Percentiles rank a stretch among this genome's conserved stretches.
Conservation (phyloP, 2,888 invertebrate species). For the Lottia gigantea region DNA sequence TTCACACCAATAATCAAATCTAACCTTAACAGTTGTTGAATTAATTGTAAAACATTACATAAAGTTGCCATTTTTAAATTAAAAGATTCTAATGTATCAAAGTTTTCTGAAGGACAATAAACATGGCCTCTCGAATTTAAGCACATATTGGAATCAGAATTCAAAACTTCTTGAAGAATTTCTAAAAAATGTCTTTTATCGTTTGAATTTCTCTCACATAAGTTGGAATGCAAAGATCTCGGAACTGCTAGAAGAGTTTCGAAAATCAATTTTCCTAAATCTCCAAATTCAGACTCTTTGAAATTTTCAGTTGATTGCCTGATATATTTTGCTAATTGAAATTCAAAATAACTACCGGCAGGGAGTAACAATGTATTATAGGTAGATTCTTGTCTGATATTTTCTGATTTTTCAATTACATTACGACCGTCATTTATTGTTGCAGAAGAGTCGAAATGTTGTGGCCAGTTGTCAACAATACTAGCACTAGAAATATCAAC, state of each 20-base stretch:
- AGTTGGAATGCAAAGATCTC: constrained; percentile 27
- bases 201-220: background rate
- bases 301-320: constrained; percentile 19
- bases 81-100: constrained; percentile 40
- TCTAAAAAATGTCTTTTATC: constrained; percentile 17
- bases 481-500: too few relatives aligned
- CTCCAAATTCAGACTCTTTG: constrained; percentile 8
- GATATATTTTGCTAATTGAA: constrained; percentile 29
- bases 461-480: too few relatives aligned
- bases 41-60: constrained; percentile 35
- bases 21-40: constrained; percentile 40
- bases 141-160: constrained; percentile 12
- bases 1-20: constrained; percentile 46
- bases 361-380: constrained; percentile 12
- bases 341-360: constrained; percentile 43
- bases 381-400: too few relatives aligned
- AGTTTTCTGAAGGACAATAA: background rate
- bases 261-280: too few relatives aligned
- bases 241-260: constrained; percentile 22
- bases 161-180: constrained; percentile 13
- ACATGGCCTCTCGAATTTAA: constrained; percentile 17
- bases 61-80: constrained; percentile 40
- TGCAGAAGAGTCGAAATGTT: too few relatives aligned
- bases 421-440: too few relatives aligned
- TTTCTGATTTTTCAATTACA: too few relatives aligned